Conservation (phyloP, 2,888 invertebrate species). For the Lamellibrachia columna region DNA sequence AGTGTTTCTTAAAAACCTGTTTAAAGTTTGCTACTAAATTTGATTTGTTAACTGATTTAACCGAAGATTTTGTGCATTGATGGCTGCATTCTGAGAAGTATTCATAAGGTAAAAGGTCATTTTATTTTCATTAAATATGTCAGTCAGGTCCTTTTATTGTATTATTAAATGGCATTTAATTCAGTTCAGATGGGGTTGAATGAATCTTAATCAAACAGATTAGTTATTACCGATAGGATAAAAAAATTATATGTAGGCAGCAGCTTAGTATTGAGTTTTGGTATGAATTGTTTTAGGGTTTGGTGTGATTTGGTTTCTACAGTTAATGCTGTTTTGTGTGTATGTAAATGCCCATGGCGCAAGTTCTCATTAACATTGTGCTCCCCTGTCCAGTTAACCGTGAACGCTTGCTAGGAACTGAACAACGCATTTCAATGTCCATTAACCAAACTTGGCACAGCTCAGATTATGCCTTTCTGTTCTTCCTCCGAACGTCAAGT, state of each 20-base stretch:
- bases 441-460: not conserved
- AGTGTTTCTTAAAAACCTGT: not conserved
- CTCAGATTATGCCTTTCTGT: constrained; percentile 19
- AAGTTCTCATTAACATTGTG: not conserved
- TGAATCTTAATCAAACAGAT: not conserved
- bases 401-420: not conserved
- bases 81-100: not conserved
- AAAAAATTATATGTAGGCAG: not conserved
- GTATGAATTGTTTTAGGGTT: not conserved
- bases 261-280: not conserved
- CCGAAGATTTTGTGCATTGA: not conserved
- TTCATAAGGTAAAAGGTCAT: not conserved
- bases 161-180: not conserved
- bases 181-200: not conserved
- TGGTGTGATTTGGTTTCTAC: not conserved
- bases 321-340: not conserved
- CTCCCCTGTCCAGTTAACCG: not conserved
- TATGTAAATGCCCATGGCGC: not conserved
- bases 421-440: not conserved
- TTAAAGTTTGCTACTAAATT: not conserved
- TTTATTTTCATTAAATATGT: not conserved
- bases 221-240: not conserved
- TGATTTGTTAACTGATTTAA: not conserved
- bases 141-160: not conserved
- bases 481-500: constrained; percentile 32